Evolutionary conservation across 2,797 vertebrate genomes (phyloP).

Genomic region (Danio tinwini): DNA sequence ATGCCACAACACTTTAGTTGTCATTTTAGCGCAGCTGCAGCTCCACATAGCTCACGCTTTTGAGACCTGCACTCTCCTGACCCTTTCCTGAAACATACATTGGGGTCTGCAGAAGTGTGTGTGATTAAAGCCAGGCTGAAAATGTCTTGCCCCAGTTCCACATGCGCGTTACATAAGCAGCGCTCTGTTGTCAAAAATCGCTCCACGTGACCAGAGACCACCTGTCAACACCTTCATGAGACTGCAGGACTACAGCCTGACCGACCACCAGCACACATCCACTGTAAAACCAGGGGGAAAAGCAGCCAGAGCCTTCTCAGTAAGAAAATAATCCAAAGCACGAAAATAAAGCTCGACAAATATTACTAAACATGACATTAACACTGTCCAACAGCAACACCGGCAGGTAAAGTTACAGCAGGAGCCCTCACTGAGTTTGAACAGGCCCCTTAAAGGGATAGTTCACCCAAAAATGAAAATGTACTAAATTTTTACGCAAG

Average conservation of each 20-base stretch:
- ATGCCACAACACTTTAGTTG: not conserved
- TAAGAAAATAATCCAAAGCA: too few relatives aligned
- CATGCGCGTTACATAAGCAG: slow-evolving; percentile 71
- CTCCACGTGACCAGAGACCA: slow-evolving; percentile 61
- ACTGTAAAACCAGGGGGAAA: not conserved
- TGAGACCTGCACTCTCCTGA: not conserved
- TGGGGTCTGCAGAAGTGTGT: not conserved
- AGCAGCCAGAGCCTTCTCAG: too few relatives aligned
- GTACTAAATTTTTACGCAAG: too few relatives aligned
- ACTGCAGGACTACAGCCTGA: slow-evolving; percentile 39
- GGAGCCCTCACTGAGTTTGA: too few relatives aligned
- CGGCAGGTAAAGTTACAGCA: too few relatives aligned
- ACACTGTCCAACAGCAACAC: too few relatives aligned
- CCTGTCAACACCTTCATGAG: slow-evolving; percentile 68
- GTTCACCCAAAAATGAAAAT: too few relatives aligned
- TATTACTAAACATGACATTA: too few relatives aligned
- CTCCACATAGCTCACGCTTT: not conserved
- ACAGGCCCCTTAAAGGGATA: too few relatives aligned
- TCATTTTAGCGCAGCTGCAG: not conserved
- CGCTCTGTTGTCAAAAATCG: slow-evolving; percentile 64
- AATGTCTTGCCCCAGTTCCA: slow-evolving; percentile 67
- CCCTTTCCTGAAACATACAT: not conserved
- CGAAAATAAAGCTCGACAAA: too few relatives aligned
- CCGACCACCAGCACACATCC: not conserved
- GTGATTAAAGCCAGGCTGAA: slow-evolving; percentile 50